Evolutionary conservation across 2,113 vertebrate genomes (phyloP), one percentile per base, ranked within the genome.

Genomic region (Sisor rabdophorus): DNA sequence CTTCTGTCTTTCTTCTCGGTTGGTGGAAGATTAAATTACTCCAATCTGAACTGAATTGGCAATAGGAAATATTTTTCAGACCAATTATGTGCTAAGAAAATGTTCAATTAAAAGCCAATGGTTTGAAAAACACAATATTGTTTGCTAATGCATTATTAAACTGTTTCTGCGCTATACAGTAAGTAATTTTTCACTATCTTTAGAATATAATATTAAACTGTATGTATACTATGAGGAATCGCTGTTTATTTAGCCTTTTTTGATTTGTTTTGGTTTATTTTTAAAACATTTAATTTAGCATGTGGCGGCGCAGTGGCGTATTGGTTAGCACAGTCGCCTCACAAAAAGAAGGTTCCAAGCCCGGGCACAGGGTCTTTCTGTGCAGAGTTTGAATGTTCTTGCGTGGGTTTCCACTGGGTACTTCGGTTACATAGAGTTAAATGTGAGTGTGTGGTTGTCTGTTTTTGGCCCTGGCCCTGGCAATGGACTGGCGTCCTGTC

Each of bases 1-100:
- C 55, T 5, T 17, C 15, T 24, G 3, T 12, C 7, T 26, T 16
- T 20, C 28, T 13, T 58, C 17, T 65, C 24, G 52, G 47, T 16
- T 30, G 47, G 24, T 20, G 26, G 26, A 69, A 69, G 47, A 52
- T 52, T 52, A 24, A 69, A 30, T 48, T 52, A 69, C 24, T 69
- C 10, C 48, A 30, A 20, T 50, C 47, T 69, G 24, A 69, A 69
- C 47, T 69, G 24, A 69, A 52, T 24, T 69, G 47, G 65, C 65
- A 52, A 17, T 30, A 52, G 47, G 16, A 28, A 47, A 4, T 50
- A 10, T 69, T 52, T 50, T 16, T 50, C 65, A 17, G 22, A 3
- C 47, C 24, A 69, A 52, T 15, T 17, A 16, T 19, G 7, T 67
- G 22, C 22, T 24, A 30, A 4, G 24, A 68, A 28, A 28, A 50